Evolutionary conservation across 2,113 vertebrate genomes (phyloP), one percentile per base, ranked within the genome.

Genomic region (Burhinus oedicnemus): DNA sequence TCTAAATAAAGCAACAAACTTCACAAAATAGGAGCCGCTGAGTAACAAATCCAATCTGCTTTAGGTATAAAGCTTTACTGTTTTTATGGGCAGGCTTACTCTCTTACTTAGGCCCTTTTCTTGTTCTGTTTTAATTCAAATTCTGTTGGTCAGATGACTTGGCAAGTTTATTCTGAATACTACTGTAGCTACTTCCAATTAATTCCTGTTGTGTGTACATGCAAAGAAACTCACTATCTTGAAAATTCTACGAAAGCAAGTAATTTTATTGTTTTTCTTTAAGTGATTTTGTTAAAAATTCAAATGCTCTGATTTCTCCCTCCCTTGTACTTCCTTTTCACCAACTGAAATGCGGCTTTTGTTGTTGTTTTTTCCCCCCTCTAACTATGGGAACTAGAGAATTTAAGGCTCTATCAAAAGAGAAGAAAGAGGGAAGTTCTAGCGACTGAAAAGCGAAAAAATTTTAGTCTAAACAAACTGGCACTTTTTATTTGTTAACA

Each of bases 1-100:
- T 52, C 60, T 93, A 97, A 93, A 97, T 72, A 94, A 90, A 97
- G 87, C 74, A 80, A 94, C 81, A 95, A 94, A 71, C 77, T 65
- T 65, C 34, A 47, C 49, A 82, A 83, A 86, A 78, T 12, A 88
- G 91, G 26, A 93, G 78, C 64, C 49, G 90, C 81, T 45, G 77
- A 82, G 65, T 36, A 95, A 91, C 57, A 90, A 93, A 89, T 54
- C 30, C 42, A 77, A 52, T 52, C 45, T 78, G 57, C 38, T 90
- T 42, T 76, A 93, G 64, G 77, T 79, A 55, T 58, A 80, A 90
- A 90, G 77, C 58, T 70, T 82, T 18, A 34, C 32, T 23, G 9
- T 57, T 90, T 64, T 74, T 83, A 9, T 6, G 57, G 32, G 38
- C 13, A 80, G 27, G 20, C 49, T 51, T 74, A 52, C 17, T 74